Conservation (phyloP, 2,888 invertebrate species). For the Agrenia bidenticulata region DNA sequence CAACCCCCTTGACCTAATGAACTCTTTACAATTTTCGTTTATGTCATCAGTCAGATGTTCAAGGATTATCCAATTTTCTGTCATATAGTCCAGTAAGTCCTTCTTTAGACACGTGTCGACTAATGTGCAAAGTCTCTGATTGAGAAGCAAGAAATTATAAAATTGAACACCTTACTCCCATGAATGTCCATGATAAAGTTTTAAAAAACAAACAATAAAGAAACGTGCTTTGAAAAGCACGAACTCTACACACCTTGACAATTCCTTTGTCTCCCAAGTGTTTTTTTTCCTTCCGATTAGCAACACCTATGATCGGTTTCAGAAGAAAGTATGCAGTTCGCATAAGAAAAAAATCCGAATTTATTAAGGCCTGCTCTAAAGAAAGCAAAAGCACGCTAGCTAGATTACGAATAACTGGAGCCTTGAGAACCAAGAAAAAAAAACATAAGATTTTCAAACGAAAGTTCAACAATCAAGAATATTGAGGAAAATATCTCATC, state of each 20-base stretch:
- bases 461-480: background rate
- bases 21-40: background rate
- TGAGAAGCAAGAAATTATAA: background rate
- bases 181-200: too few species aligned
- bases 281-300: background rate
- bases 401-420: background rate
- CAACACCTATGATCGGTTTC: background rate
- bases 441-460: background rate
- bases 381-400: background rate
- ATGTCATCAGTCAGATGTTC: background rate
- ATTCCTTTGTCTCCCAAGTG: background rate
- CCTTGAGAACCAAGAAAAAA: background rate
- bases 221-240: too few species aligned
- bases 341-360: background rate
- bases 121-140: background rate
- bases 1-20: background rate
- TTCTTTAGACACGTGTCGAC: background rate
- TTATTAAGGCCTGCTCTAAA: background rate
- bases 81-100: constrained; percentile 7
- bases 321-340: background rate
- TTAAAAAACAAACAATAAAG: background rate
- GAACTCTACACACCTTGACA: too few species aligned
- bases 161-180: background rate
- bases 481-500: background rate
- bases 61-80: constrained; percentile 14